These are phyloP conservation scores for Corvus moneduloides DNA, from an alignment of 2,113 vertebrate genomes.

Conservation along the genomic window DNA sequence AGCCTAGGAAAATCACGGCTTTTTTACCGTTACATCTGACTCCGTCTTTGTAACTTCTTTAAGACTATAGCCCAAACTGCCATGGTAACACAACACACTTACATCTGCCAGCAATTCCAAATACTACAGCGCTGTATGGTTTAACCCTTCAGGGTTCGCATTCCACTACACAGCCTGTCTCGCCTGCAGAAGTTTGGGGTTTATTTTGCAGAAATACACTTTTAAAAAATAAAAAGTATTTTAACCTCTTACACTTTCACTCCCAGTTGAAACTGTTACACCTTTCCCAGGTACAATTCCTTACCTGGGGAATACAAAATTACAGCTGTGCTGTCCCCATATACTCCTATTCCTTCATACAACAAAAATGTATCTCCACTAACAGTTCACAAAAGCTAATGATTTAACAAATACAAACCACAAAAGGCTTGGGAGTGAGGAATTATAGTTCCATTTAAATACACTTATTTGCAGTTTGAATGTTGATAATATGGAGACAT, in stretches of 20 bases:
- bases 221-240: background rate
- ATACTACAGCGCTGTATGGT: conserved; percentile 31
- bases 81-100: conserved; percentile 81
- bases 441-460: background rate
- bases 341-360: background rate
- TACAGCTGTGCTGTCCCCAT: background rate
- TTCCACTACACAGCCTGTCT: background rate
- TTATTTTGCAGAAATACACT: background rate
- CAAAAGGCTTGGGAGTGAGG: background rate
- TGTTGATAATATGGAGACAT: background rate
- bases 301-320: background rate
- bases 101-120: conserved; percentile 70
- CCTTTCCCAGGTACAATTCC: background rate
- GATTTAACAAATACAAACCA: background rate
- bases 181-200: background rate
- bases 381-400: background rate
- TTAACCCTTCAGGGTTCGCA: conserved; percentile 66
- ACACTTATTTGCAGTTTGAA: background rate
- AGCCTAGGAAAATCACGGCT: conserved; percentile 71
- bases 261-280: background rate
- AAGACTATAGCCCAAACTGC: conserved; percentile 66
- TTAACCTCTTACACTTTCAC: background rate
- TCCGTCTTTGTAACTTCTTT: conserved; percentile 74
- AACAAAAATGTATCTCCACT: background rate
- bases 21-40: conserved; percentile 70